Conservation (phyloP, 2,113 vertebrate genomes). For the Paramormyrops kingsleyae region DNA sequence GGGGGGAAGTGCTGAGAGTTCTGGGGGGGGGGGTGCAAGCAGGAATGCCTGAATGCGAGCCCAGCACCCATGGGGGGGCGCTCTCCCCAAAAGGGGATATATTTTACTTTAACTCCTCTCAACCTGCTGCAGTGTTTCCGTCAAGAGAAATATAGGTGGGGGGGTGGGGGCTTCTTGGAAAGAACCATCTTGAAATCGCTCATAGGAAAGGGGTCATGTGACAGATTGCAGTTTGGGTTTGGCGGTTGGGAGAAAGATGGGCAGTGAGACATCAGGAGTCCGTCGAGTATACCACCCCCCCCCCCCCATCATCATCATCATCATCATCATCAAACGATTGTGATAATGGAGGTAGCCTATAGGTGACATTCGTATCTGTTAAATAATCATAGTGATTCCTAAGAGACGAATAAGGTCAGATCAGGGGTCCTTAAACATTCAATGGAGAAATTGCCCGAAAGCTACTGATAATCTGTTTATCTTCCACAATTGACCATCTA, state of each 20-base stretch:
- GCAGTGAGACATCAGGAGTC: neutral
- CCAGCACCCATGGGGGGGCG: neutral
- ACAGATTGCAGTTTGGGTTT: neutral
- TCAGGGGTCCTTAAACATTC: neutral
- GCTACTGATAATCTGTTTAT: neutral
- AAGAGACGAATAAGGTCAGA: neutral
- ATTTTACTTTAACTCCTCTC: neutral
- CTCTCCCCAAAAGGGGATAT: neutral
- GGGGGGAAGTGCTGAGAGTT: neutral
- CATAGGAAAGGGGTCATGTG: neutral
- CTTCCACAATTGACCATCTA: neutral
- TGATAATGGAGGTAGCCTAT: neutral
- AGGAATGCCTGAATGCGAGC: neutral
- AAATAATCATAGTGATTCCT: neutral
- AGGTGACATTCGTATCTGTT: neutral
- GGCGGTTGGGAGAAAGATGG: neutral
- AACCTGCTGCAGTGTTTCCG: neutral
- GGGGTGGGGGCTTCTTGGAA: neutral
- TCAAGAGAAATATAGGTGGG: neutral
- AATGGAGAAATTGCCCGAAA: neutral
- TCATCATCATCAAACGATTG: neutral
- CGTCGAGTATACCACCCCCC: neutral
- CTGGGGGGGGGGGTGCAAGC: neutral
- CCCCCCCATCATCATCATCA: neutral
- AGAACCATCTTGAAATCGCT: neutral